These are phyloP conservation scores for Volucella bombylans DNA, from an alignment of 2,888 invertebrate species.

Conservation along the genomic window DNA sequence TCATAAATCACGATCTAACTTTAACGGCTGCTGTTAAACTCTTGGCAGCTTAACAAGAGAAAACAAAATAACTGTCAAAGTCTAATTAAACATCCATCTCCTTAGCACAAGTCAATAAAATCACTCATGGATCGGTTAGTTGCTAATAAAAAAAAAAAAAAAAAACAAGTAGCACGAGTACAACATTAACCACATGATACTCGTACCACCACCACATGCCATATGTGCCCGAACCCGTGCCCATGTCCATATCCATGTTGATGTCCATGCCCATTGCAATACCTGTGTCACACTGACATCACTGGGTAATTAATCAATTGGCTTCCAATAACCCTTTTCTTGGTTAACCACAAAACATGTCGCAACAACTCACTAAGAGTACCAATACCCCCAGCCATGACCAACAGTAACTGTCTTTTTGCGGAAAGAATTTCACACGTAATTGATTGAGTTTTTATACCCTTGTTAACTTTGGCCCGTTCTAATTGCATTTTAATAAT, in stretches of 20 bases:
- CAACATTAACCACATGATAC: slow-evolving; percentile 57
- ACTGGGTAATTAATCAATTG: slow-evolving; percentile 72
- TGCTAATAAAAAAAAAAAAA: slow-evolving; percentile 15
- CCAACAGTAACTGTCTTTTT: slow-evolving; percentile 33
- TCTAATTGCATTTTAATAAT: slow-evolving; percentile 74
- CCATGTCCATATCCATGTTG: too few relatives aligned
- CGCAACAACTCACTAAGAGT: slow-evolving; percentile 49
- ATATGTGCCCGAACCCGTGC: too few relatives aligned
- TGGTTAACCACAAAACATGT: slow-evolving; percentile 71
- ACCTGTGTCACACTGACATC: slow-evolving; percentile 57
- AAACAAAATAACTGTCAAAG: neutral
- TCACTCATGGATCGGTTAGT: slow-evolving; percentile 18
- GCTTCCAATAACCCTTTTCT: slow-evolving; percentile 66
- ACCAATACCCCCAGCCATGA: slow-evolving; percentile 18
- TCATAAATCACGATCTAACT: slow-evolving; percentile 25
- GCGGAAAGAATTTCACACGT: slow-evolving; percentile 67
- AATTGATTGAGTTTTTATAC: slow-evolving; percentile 74
- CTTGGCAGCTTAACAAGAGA: neutral
- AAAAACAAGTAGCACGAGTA: slow-evolving; percentile 36
- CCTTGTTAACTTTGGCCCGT: slow-evolving; percentile 69
- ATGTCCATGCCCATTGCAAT: slow-evolving; percentile 52
- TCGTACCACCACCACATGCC: too few relatives aligned
- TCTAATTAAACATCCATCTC: slow-evolving; percentile 13
- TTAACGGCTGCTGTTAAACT: slow-evolving; percentile 20
- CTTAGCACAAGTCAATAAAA: slow-evolving; percentile 25